phyloP scores from a whole-genome alignment of 2,797 vertebrate genomes.

The Scleropages formosus region DNA sequence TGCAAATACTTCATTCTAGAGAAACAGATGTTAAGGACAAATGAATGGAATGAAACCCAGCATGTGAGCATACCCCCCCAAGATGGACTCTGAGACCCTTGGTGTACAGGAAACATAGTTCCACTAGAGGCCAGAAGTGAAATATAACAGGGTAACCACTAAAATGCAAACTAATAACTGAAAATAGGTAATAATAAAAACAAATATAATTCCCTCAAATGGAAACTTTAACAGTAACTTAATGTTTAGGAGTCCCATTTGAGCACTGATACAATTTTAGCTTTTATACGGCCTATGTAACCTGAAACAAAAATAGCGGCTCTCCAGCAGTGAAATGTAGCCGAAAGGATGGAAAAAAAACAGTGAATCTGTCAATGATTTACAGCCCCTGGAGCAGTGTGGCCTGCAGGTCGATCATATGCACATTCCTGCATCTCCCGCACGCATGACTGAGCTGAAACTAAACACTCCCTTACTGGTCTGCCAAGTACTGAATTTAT shows the following conservation, averaged over 20 bases:
- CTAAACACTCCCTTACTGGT: not conserved
- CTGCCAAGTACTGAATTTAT: no score
- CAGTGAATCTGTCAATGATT: slow-evolving; percentile 31
- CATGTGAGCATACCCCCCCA: no score
- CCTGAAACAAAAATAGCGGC: slow-evolving; percentile 11
- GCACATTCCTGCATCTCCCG: not conserved
- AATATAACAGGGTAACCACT: no score
- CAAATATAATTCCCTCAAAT: not conserved
- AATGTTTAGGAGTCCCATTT: no score
- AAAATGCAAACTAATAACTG: no score
- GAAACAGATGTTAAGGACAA: no score
- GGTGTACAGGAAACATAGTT: no score
- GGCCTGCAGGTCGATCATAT: not conserved
- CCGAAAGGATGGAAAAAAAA: slow-evolving; percentile 26
- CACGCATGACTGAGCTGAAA: slow-evolving; percentile 13
- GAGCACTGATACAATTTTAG: not conserved
- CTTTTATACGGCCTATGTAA: not conserved
- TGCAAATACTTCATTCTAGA: no score
- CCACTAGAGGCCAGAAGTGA: no score
- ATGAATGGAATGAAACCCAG: no score
- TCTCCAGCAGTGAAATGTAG: slow-evolving; percentile 27
- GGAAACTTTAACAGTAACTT: not conserved
- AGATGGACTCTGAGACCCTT: no score
- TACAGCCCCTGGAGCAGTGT: slow-evolving; percentile 20
- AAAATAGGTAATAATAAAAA: no score